Percentiles rank a stretch among this genome's conserved stretches.
Conservation (phyloP, 2,113 vertebrate genomes). For the Aegotheles bennettii region DNA sequence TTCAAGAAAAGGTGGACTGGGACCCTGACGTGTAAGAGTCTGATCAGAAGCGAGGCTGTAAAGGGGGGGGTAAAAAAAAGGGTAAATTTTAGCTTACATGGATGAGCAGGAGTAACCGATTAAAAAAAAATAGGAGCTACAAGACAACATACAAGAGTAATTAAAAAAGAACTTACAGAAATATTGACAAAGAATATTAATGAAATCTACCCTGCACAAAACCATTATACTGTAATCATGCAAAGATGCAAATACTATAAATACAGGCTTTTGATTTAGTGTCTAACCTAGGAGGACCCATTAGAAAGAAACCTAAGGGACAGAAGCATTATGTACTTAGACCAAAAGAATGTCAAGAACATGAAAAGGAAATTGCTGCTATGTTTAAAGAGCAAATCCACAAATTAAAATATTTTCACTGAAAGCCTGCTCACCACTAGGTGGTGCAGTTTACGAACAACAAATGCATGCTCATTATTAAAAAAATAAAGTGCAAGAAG, state of each 20-base stretch:
- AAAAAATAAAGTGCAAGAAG: not conserved
- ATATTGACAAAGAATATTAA: not conserved
- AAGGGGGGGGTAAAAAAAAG: not conserved
- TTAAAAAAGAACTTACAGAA: not conserved
- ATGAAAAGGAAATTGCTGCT: not conserved
- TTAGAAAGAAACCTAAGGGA: not conserved
- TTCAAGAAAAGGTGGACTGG: conserved; percentile 81
- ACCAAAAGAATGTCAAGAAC: not conserved
- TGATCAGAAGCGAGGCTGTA: conserved; percentile 81
- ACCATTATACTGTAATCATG: not conserved
- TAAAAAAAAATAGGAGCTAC: not conserved
- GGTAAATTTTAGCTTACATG: not conserved
- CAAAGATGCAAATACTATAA: not conserved
- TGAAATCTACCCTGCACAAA: not conserved
- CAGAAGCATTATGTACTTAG: not conserved
- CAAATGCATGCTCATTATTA: not conserved
- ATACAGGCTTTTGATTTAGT: not conserved
- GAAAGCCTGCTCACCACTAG: not conserved
- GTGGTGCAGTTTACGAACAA: conserved; percentile 15
- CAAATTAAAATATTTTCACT: not conserved
- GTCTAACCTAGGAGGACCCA: not conserved
- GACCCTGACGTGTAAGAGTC: conserved; percentile 82
- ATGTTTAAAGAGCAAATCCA: not conserved
- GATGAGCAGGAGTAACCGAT: not conserved
- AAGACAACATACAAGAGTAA: not conserved